Percentiles rank a stretch among this genome's conserved stretches.
Conservation (phyloP, 2,888 invertebrate species). For the Ennomos quercinarius region DNA sequence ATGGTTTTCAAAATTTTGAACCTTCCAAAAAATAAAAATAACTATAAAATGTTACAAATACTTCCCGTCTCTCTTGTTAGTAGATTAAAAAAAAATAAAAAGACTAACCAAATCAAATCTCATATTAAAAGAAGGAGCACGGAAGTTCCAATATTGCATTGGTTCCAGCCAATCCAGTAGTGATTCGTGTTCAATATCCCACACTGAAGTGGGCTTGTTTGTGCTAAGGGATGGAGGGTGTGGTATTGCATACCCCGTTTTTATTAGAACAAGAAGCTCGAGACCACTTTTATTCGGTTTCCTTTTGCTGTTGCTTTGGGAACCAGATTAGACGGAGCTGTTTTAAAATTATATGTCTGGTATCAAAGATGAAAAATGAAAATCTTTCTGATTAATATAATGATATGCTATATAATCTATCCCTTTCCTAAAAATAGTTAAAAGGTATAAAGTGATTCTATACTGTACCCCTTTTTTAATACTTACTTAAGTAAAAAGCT, state of each 20-base stretch:
- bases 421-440: too few relatives aligned
- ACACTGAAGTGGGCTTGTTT: conserved; percentile 35
- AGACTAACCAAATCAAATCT: neutral
- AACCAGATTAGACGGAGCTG: neutral
- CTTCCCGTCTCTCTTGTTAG: too few relatives aligned
- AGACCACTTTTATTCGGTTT: conserved; percentile 16
- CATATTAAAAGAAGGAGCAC: conserved; percentile 1
- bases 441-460: too few relatives aligned
- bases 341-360: conserved; percentile 8
- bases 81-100: too few relatives aligned
- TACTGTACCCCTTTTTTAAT: too few relatives aligned
- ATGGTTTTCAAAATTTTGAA: too few relatives aligned
- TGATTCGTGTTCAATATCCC: conserved; percentile 37
- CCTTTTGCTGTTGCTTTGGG: conserved; percentile 6
- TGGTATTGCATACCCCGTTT: conserved; percentile 32
- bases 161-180: conserved; percentile 35
- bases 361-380: neutral
- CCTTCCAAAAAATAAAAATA: too few relatives aligned
- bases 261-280: conserved; percentile 22
- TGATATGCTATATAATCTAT: neutral
- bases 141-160: conserved; percentile 21
- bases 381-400: neutral
- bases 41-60: too few relatives aligned
- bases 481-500: too few relatives aligned
- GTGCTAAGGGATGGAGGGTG: conserved; percentile 31